These are phyloP conservation scores for Scylla paramamosain DNA, from an alignment of 1,140 invertebrate genomes.

Conservation along the genomic window DNA sequence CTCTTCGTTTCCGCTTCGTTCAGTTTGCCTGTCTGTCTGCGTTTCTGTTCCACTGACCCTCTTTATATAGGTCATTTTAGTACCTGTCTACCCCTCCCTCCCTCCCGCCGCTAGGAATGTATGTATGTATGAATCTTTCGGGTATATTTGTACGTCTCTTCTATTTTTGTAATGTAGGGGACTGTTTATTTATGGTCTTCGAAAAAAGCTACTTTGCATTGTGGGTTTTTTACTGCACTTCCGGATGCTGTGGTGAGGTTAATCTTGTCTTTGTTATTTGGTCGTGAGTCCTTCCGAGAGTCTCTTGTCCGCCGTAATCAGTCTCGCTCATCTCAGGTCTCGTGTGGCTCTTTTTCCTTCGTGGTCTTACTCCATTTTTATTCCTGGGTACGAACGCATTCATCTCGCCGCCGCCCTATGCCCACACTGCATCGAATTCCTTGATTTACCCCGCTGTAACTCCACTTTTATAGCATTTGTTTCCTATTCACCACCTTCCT, in stretches of 20 bases:
- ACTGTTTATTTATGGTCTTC: background rate
- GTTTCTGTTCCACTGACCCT: slow-evolving; percentile 7
- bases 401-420: background rate
- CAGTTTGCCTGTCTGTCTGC: background rate
- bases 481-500: background rate
- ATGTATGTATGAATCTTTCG: background rate
- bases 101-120: background rate
- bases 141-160: background rate
- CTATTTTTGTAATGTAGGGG: too few relatives aligned
- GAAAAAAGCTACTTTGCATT: background rate
- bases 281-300: background rate
- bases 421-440: background rate
- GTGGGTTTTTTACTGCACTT: background rate
- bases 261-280: background rate
- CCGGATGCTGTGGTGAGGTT: background rate
- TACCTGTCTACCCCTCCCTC: background rate
- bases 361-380: background rate
- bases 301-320: background rate
- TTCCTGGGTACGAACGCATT: background rate
- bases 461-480: background rate
- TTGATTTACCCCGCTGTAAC: background rate
- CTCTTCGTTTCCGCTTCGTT: background rate
- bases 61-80: background rate
- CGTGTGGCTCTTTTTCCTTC: background rate
- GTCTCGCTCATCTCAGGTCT: background rate